Evolutionary conservation across 2,113 vertebrate genomes (phyloP).

Genomic region (Leucoraja erinaceus): DNA sequence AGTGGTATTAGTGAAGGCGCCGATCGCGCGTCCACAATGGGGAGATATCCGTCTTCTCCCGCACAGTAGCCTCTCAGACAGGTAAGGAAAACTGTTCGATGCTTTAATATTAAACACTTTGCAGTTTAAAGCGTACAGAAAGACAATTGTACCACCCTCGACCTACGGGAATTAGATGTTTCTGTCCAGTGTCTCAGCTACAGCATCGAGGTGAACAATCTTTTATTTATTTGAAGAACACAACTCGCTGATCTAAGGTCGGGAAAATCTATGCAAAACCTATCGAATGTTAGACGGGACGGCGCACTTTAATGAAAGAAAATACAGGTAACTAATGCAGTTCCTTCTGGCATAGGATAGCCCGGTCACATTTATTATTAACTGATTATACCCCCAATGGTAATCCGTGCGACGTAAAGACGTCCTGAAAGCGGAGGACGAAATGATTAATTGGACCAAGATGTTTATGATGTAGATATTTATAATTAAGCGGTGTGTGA

Average conservation of each 20-base stretch:
- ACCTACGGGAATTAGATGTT: not conserved
- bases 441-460: constrained; percentile 15
- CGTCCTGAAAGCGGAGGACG: not conserved
- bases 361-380: not conserved
- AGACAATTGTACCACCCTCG: not conserved
- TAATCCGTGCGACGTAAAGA: not conserved
- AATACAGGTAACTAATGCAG: constrained; percentile 6
- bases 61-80: constrained; percentile 1
- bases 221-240: not conserved
- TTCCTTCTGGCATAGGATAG: not conserved
- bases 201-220: not conserved
- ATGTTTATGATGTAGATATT: not conserved
- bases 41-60: not conserved
- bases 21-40: not conserved
- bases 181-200: not conserved
- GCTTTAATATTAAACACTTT: not conserved
- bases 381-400: not conserved
- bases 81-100: not conserved
- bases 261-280: not conserved
- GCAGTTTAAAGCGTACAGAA: not conserved
- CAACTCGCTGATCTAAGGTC: not conserved
- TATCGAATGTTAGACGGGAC: not conserved
- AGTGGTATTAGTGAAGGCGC: not conserved
- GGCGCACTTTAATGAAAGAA: not conserved
- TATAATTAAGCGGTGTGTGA: constrained; percentile 24